phyloP scores from a whole-genome alignment of 1,140 invertebrate species.

The Meteorus sp. region DNA sequence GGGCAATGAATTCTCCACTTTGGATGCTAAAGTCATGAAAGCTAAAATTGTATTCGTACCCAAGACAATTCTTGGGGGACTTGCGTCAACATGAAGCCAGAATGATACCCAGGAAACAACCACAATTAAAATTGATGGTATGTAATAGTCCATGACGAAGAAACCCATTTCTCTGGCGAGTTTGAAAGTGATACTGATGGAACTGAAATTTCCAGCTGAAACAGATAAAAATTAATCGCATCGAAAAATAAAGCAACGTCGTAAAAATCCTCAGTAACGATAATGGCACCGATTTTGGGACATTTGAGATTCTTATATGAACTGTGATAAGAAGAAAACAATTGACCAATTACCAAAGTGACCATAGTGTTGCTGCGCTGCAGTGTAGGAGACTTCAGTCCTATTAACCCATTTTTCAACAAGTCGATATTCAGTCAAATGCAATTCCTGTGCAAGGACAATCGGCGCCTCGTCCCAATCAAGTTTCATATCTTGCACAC shows the following conservation, averaged over 20 bases:
- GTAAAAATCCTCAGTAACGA: no score
- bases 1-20: constrained; percentile 79
- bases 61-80: constrained; percentile 77
- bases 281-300: no score
- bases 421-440: constrained; percentile 81
- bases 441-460: constrained; percentile 72
- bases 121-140: constrained; percentile 86
- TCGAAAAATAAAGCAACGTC: neutral
- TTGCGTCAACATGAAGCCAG: constrained; percentile 85
- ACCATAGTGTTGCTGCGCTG: constrained; percentile 68
- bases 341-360: constrained; percentile 62
- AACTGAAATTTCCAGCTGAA: constrained; percentile 81
- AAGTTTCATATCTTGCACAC: constrained; percentile 71
- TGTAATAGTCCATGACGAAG: constrained; percentile 88
- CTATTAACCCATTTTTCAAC: constrained; percentile 71
- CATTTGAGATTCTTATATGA: no score
- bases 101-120: constrained; percentile 90
- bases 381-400: constrained; percentile 67
- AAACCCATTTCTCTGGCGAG: constrained; percentile 81
- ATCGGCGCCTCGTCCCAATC: constrained; percentile 77
- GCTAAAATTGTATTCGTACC: constrained; percentile 86
- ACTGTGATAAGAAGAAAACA: constrained; percentile 2
- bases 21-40: constrained; percentile 82
- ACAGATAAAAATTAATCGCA: constrained; percentile 33
- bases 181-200: constrained; percentile 76